Conservation (phyloP, 2,888 invertebrate genomes). For the Cryptosula pallasiana region DNA sequence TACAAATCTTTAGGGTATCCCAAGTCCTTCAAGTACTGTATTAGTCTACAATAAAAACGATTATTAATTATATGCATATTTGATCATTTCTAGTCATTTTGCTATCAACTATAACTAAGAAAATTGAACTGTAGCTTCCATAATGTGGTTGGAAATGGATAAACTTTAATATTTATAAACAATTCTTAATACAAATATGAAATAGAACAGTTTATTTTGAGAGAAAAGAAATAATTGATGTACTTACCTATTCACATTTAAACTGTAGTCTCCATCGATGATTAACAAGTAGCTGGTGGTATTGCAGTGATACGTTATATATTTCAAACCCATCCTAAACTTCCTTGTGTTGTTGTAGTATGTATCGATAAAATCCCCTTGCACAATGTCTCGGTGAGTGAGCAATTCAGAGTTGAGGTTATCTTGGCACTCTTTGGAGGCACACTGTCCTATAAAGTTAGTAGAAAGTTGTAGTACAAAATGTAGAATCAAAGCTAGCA, state of each 20-base stretch:
- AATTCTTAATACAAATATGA: no score
- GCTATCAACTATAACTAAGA: no score
- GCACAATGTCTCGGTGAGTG: neutral
- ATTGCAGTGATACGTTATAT: neutral
- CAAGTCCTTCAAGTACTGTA: neutral
- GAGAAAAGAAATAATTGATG: no score
- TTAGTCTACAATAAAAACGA: slow-evolving; percentile 7
- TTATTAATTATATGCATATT: no score
- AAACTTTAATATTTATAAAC: no score
- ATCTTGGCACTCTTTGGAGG: neutral
- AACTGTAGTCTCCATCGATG: slow-evolving; percentile 8
- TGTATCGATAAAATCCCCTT: slow-evolving; percentile 1
- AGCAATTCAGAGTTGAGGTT: neutral
- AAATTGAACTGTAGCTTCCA: no score
- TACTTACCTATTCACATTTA: slow-evolving; percentile 6
- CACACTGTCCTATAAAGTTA: neutral
- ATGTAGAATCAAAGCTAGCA: no score
- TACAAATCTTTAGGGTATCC: slow-evolving; percentile 9
- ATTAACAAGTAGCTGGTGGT: neutral
- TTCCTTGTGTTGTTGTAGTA: neutral
- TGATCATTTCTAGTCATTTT: no score
- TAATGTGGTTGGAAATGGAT: no score
- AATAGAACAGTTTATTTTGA: no score
- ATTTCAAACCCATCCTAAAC: neutral
- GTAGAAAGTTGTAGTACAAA: no score